These are phyloP conservation scores for Archips xylosteana DNA, from an alignment of 2,888 invertebrate genomes.

Conservation along the genomic window DNA sequence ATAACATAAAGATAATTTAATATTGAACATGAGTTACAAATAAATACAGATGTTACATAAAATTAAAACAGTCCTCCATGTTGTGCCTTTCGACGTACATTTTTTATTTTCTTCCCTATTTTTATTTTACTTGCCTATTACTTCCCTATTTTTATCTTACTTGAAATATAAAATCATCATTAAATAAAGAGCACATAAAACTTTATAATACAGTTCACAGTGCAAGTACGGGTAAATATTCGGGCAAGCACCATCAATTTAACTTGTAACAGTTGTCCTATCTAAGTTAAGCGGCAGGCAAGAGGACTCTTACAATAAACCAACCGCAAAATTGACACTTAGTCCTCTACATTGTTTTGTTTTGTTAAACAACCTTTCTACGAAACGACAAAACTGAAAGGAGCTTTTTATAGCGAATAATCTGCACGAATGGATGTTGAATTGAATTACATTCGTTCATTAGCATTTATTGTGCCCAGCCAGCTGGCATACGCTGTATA, in stretches of 20 bases:
- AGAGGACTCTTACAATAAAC: constrained; percentile 9
- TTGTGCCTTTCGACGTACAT: too few species aligned
- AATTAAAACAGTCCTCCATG: too few species aligned
- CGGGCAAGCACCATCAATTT: constrained; percentile 19
- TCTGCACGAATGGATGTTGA: constrained; percentile 8
- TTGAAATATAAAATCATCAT: not conserved
- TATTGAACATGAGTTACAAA: too few species aligned
- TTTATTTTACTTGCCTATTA: too few species aligned
- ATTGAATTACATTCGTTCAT: constrained; percentile 25
- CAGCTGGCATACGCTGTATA: constrained; percentile 9
- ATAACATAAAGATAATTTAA: too few species aligned
- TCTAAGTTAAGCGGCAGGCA: constrained; percentile 18
- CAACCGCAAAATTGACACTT: constrained; percentile 12
- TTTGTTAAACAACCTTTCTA: not conserved
- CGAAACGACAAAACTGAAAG: not conserved
- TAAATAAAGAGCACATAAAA: not conserved
- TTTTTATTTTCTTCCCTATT: too few species aligned
- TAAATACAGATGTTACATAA: too few species aligned
- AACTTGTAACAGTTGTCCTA: constrained; percentile 29
- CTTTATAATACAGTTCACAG: not conserved
- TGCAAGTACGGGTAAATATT: constrained; percentile 18
- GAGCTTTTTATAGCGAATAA: constrained; percentile 4
- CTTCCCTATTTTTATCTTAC: not conserved
- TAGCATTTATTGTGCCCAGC: constrained; percentile 20
- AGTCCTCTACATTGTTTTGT: constrained; percentile 1